phyloP scores from a whole-genome alignment of 2,797 vertebrate species.

The Manis crassicaudata region DNA sequence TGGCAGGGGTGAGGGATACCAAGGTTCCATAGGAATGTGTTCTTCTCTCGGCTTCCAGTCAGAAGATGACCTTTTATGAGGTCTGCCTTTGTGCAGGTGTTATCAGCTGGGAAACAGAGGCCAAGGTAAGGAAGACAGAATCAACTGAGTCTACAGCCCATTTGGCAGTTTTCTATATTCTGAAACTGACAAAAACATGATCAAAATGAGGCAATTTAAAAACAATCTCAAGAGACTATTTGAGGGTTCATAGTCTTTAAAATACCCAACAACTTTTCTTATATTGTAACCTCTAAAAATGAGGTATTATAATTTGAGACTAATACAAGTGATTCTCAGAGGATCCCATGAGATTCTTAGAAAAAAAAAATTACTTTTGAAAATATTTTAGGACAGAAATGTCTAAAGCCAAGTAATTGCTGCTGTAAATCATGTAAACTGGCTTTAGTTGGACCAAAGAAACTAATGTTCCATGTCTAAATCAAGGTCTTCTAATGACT shows the following conservation, averaged over 20 bases:
- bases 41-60: background rate
- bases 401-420: background rate
- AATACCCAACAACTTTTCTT: background rate
- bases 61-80: background rate
- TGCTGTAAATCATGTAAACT: constrained; percentile 45
- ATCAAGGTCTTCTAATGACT: constrained; percentile 20
- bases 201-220: constrained; percentile 9
- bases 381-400: constrained; percentile 1
- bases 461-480: background rate
- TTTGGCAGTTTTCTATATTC: background rate
- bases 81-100: background rate
- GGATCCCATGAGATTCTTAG: background rate
- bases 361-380: background rate
- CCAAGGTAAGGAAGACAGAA: background rate
- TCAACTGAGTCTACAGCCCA: background rate
- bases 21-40: background rate
- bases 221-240: background rate
- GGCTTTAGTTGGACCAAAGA: constrained; percentile 29
- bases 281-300: background rate
- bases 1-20: background rate
- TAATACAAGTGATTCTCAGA: background rate
- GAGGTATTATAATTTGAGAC: background rate
- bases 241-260: background rate
- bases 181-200: background rate
- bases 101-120: background rate